Conservation (phyloP, 2,888 invertebrate genomes). For the Lordiphosa andalusiaca region DNA sequence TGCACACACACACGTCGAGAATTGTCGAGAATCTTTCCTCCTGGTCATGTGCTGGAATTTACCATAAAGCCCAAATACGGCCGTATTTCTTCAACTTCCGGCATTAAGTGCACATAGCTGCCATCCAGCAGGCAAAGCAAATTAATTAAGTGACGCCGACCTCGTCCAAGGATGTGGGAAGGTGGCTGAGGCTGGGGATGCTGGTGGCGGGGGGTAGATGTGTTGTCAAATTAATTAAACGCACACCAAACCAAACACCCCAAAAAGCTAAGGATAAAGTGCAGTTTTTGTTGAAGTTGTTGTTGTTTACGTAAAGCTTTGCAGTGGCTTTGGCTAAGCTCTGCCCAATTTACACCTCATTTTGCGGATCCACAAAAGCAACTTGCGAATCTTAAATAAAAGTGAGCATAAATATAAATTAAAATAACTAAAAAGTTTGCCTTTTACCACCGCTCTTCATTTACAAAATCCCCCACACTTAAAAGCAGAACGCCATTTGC, state of each 20-base stretch:
- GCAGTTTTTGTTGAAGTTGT: constrained; percentile 12
- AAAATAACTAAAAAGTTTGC: no score
- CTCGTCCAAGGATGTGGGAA: constrained; percentile 1
- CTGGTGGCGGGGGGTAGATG: not conserved
- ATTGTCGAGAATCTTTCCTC: constrained; percentile 20
- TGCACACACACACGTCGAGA: constrained; percentile 10
- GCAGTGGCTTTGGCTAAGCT: constrained; percentile 58
- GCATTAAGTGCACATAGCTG: constrained; percentile 60
- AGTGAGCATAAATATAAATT: no score
- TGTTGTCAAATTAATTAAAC: constrained; percentile 68
- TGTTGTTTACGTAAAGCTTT: constrained; percentile 30
- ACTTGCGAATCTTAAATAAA: no score
- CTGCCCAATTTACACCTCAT: constrained; percentile 65
- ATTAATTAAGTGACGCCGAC: constrained; percentile 68
- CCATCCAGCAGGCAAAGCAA: constrained; percentile 35
- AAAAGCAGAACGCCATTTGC: no score
- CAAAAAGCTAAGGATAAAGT: constrained; percentile 12
- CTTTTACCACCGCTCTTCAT: no score
- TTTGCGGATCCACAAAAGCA: constrained; percentile 46
- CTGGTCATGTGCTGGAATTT: constrained; percentile 49
- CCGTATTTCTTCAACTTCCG: constrained; percentile 69
- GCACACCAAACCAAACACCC: constrained; percentile 37
- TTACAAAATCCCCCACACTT: no score
- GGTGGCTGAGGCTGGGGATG: not conserved
- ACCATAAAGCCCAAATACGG: constrained; percentile 49